Evolutionary conservation across 1,140 invertebrate genomes (phyloP), one percentile per base, ranked within the genome.

Genomic region (Heterodera schachtii): DNA sequence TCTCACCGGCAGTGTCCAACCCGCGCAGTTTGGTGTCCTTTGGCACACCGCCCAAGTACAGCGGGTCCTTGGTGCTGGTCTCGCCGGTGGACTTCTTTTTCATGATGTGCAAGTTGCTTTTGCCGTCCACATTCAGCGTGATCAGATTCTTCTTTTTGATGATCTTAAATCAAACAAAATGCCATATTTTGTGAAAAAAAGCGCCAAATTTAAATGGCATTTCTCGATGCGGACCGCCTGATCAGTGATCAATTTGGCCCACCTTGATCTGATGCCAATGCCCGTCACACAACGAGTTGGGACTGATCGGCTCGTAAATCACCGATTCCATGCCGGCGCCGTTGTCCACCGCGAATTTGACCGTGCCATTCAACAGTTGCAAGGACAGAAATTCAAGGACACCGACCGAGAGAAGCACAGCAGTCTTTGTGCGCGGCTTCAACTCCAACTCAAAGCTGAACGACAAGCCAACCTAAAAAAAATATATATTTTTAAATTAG

Each of bases 251-350:
- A 73, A 73, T 31, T 5, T 3, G 41, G 70, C 70, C 13, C 16
- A 96, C 95, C 94, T 92, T 93, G 92, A 97, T 94, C 19, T 91
- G 93, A 89, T 98, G 96, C 95, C 96, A 98, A 47, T 95, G 92
- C 52, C 96, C 96, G 91, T 98, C 95, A 90, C 96, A 98, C 46
- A 95, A 80, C 47, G 93, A 92, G 88, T 94, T 93, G 49, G 57
- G 5, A 19, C 93, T 91, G 31, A 92, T 91, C 5, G 94, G 93
- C 41, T 92, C 93, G 89, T 93, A 96, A 1, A 91, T 93, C 2
- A 95, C 93, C 3, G 93, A 92, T 82, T 96, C 94, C 0, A 93
- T 92, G 7, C 95, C 95, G 78, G 92, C 93, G 21, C 94, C 94
- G 88, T 95, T 95, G 80, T 96, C 94, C 0, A 96, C 94, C 3